Evolutionary conservation across 2,888 invertebrate genomes (phyloP).

Genomic region (Sisyra nigra): DNA sequence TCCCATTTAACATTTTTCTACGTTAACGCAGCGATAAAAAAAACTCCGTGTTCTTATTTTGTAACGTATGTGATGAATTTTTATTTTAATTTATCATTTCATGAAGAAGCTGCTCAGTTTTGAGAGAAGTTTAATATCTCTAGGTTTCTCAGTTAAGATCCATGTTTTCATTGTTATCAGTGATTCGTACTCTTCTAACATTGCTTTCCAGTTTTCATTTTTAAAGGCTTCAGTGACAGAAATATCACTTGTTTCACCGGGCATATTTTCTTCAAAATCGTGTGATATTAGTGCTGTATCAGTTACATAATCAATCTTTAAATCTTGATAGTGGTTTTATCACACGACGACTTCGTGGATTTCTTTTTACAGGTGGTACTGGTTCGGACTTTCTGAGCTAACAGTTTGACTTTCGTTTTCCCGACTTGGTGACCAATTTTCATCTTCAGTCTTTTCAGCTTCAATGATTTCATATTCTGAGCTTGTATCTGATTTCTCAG

Average conservation of each 20-base stretch:
- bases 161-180: background rate
- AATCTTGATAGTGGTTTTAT: background rate
- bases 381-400: background rate
- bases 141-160: background rate
- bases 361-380: background rate
- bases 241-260: constrained; percentile 14
- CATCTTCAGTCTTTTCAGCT: background rate
- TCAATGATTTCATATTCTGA: background rate
- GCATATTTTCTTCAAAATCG: constrained; percentile 10
- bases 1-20: too few relatives aligned
- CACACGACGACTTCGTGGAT: background rate
- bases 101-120: background rate
- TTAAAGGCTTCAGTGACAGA: constrained; percentile 15
- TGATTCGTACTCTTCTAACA: background rate
- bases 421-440: background rate
- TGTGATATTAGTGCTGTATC: background rate
- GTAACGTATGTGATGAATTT: too few relatives aligned
- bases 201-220: constrained; percentile 14
- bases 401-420: background rate
- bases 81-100: too few relatives aligned
- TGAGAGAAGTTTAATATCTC: background rate
- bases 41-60: too few relatives aligned
- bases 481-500: background rate
- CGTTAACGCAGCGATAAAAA: too few relatives aligned
- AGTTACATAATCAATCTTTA: constrained; percentile 1